Evolutionary conservation across 1,140 invertebrate genomes (phyloP).

Genomic region (Leptinotarsa lineolata): DNA sequence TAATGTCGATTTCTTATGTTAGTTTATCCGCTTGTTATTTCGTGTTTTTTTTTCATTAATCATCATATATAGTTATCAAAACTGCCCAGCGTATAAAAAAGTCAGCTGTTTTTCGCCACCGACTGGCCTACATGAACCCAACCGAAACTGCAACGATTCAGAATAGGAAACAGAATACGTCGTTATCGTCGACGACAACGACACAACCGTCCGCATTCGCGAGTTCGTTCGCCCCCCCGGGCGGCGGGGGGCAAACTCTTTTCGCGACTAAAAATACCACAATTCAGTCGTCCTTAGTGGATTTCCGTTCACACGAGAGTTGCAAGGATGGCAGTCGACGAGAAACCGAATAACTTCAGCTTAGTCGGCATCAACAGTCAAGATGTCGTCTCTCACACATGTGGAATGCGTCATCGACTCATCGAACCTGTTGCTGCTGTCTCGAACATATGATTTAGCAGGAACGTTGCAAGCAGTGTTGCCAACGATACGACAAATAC

Average conservation of each 20-base stretch:
- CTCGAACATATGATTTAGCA: slow-evolving; percentile 2
- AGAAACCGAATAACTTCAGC: slow-evolving; percentile 8
- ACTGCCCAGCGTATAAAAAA: background rate
- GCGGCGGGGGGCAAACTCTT: slow-evolving; percentile 4
- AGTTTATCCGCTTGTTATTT: too few species aligned
- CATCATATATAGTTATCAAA: too few species aligned
- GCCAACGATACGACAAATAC: background rate
- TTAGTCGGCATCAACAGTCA: slow-evolving; percentile 7
- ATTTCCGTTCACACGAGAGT: slow-evolving; percentile 7
- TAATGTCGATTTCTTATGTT: too few species aligned
- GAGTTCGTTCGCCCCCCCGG: slow-evolving; percentile 1
- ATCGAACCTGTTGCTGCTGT: slow-evolving; percentile 7
- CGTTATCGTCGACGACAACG: background rate
- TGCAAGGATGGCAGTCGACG: background rate
- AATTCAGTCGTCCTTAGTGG: slow-evolving; percentile 5
- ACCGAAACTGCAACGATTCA: slow-evolving; percentile 5
- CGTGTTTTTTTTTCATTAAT: too few species aligned
- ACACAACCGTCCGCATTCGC: background rate
- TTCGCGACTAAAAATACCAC: slow-evolving; percentile 5
- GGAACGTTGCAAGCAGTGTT: background rate
- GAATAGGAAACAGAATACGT: slow-evolving; percentile 2
- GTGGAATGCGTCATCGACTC: slow-evolving; percentile 4
- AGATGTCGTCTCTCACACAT: slow-evolving; percentile 7
- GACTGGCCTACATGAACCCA: slow-evolving; percentile 7
- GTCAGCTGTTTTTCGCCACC: slow-evolving; percentile 1